Conservation (phyloP, 2,113 vertebrate species). For the Vireo altiloquus region DNA sequence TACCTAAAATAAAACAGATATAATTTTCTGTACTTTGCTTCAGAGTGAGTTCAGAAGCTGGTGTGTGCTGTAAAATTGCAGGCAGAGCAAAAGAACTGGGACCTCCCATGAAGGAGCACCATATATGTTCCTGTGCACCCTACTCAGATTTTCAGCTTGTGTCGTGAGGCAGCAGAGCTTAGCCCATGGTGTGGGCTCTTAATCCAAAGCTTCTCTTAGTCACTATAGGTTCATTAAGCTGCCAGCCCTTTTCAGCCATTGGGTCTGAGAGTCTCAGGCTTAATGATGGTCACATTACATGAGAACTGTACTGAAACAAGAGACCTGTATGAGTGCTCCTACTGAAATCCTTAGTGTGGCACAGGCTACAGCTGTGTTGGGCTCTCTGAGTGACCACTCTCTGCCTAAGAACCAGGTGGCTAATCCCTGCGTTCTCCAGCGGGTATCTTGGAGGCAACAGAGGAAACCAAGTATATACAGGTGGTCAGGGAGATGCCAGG, state of each 20-base stretch:
- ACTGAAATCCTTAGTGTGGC: neutral
- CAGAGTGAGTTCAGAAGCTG: neutral
- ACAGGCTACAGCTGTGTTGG: neutral
- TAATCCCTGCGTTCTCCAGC: neutral
- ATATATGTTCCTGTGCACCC: neutral
- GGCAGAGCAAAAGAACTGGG: neutral
- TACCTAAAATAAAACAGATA: neutral
- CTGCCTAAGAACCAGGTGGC: neutral
- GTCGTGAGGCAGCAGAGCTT: neutral
- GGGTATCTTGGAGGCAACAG: neutral
- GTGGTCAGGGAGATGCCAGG: neutral
- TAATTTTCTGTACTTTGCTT: neutral
- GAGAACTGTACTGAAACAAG: neutral
- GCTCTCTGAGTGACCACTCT: neutral
- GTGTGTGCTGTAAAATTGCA: neutral
- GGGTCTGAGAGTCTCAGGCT: neutral
- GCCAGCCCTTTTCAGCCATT: neutral
- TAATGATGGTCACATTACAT: rapidly evolving
- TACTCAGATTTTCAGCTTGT: neutral
- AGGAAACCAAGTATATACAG: neutral
- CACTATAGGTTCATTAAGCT: neutral
- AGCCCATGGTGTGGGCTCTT: rapidly evolving
- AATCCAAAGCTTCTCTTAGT: neutral
- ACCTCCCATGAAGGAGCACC: neutral
- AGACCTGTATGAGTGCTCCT: neutral